Conservation (phyloP, 2,113 vertebrate species). For the Boulengeromyrus knoepffleri region DNA sequence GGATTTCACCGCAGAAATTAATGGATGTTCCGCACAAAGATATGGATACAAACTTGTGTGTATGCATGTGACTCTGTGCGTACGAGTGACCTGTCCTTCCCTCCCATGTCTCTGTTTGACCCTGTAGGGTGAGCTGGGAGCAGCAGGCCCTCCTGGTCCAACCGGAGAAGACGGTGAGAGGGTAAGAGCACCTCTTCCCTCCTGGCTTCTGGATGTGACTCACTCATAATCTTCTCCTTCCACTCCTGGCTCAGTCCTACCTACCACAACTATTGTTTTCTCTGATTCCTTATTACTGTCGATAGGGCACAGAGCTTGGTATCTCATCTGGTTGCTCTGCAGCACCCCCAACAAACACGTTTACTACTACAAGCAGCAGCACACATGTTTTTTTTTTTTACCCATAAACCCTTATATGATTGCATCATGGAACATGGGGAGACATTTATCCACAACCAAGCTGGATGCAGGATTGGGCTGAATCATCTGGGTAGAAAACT, state of each 20-base stretch:
- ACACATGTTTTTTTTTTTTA: neutral
- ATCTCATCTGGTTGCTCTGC: neutral
- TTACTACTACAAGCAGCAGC: neutral
- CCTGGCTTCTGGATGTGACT: neutral
- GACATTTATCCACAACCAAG: neutral
- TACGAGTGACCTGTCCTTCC: neutral
- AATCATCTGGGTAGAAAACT: neutral
- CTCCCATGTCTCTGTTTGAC: neutral
- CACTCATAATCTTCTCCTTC: neutral
- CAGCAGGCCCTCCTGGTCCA: slow-evolving; percentile 62
- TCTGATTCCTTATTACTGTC: neutral
- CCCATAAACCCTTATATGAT: neutral
- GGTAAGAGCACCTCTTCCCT: slow-evolving; percentile 46
- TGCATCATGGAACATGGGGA: neutral
- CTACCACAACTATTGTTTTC: neutral
- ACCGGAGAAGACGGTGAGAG: slow-evolving; percentile 71
- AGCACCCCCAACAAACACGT: neutral
- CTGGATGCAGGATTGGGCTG: neutral
- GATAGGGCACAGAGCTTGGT: neutral
- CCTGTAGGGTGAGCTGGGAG: slow-evolving; percentile 65
- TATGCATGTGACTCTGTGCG: neutral
- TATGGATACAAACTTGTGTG: neutral
- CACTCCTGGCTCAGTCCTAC: neutral
- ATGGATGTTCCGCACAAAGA: neutral
- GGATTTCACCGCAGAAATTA: neutral